Conservation (phyloP, 2,888 invertebrate genomes). For the Sericinus montela region DNA sequence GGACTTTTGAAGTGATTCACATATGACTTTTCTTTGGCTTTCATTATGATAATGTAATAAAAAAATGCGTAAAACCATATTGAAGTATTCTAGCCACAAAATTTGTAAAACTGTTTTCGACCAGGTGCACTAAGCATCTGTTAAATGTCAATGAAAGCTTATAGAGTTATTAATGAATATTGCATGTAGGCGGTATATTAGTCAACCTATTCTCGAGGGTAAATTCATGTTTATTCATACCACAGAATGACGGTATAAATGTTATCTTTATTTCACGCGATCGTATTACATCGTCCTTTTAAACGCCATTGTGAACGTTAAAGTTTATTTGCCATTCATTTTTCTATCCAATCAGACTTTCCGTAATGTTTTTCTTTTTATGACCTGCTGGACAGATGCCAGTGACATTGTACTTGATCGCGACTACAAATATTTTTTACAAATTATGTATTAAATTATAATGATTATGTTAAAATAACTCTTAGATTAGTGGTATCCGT, state of each 20-base stretch:
- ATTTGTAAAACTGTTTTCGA: too few species aligned
- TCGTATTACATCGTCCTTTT: slow-evolving; percentile 12
- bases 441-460: too few species aligned
- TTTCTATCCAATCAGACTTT: slow-evolving; percentile 65
- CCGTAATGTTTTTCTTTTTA: slow-evolving; percentile 62
- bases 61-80: too few species aligned
- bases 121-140: too few species aligned
- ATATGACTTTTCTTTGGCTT: too few species aligned
- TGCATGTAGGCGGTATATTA: background rate
- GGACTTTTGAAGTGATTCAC: too few species aligned
- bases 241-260: slow-evolving; percentile 5
- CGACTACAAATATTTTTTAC: slow-evolving; percentile 62
- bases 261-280: slow-evolving; percentile 10
- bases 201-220: background rate
- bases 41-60: too few species aligned
- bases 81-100: too few species aligned
- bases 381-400: slow-evolving; percentile 61
- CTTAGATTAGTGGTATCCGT: too few species aligned
- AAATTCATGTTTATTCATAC: slow-evolving; percentile 3
- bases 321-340: slow-evolving; percentile 60
- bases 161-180: slow-evolving; percentile 7
- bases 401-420: slow-evolving; percentile 68
- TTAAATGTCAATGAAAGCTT: background rate
- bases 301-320: slow-evolving; percentile 28
- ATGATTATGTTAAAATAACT: too few species aligned